These are phyloP conservation scores for Oligia latruncula DNA, from an alignment of 2,888 invertebrate genomes.

Conservation along the genomic window DNA sequence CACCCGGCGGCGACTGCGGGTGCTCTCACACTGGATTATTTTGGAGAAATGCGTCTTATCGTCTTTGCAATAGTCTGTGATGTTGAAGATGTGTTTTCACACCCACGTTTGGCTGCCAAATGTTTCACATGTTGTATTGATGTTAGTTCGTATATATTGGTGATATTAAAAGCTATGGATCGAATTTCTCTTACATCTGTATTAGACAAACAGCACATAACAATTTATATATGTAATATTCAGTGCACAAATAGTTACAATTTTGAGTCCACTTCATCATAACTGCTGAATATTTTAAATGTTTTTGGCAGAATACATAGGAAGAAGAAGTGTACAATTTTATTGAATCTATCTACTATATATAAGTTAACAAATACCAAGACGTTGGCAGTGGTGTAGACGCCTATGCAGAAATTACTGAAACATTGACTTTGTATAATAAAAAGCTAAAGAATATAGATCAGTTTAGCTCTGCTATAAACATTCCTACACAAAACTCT, in stretches of 20 bases:
- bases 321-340: slow-evolving; percentile 4
- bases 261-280: neutral
- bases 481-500: slow-evolving; percentile 22
- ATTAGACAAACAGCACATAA: neutral
- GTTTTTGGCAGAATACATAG: slow-evolving; percentile 4
- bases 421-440: neutral
- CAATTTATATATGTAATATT: neutral
- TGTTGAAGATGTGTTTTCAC: slow-evolving; percentile 42
- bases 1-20: slow-evolving; percentile 60
- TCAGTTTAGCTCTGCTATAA: neutral
- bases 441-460: neutral
- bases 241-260: neutral
- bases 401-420: neutral
- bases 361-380: neutral
- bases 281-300: neutral
- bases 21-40: slow-evolving; percentile 69
- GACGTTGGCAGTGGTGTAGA: neutral
- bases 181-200: slow-evolving; percentile 15
- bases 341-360: neutral
- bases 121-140: slow-evolving; percentile 41
- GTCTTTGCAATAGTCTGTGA: slow-evolving; percentile 26
- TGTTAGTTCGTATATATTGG: slow-evolving; percentile 2
- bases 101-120: slow-evolving; percentile 56
- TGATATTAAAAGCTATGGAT: slow-evolving; percentile 26
- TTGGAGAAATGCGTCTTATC: slow-evolving; percentile 66